Conservation (phyloP, 2,888 invertebrate genomes). For the Gymnocheta viridis region DNA sequence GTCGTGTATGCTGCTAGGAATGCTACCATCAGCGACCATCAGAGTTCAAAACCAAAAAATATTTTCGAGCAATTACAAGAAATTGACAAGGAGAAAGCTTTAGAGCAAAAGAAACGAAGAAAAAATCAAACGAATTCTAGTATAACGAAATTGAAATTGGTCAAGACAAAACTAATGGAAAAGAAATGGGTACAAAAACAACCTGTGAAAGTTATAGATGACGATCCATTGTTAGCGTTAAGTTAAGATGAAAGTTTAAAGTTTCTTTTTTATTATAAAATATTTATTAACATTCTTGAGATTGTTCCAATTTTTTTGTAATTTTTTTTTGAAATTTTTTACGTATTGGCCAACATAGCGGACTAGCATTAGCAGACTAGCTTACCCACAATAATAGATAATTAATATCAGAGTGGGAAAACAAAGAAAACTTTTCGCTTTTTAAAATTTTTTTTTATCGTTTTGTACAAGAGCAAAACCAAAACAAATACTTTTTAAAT, state of each 20-base stretch:
- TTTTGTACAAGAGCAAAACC: too few relatives aligned
- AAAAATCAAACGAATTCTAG: slow-evolving; percentile 30
- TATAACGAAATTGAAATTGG: slow-evolving; percentile 60
- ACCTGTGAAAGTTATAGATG: slow-evolving; percentile 20
- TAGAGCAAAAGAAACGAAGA: slow-evolving; percentile 30
- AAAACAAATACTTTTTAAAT: too few relatives aligned
- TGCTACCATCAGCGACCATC: background rate
- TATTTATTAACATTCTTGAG: too few relatives aligned
- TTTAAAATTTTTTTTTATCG: too few relatives aligned
- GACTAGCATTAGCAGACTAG: too few relatives aligned
- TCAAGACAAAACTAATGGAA: slow-evolving; percentile 56
- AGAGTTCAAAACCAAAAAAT: slow-evolving; percentile 52
- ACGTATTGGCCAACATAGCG: too few relatives aligned
- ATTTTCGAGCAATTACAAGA: slow-evolving; percentile 63
- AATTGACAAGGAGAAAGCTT: slow-evolving; percentile 62
- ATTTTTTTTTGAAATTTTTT: too few relatives aligned
- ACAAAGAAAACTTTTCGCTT: too few relatives aligned
- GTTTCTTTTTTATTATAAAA: background rate
- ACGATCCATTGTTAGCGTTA: slow-evolving; percentile 64
- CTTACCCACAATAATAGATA: too few relatives aligned
- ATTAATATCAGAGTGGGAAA: too few relatives aligned
- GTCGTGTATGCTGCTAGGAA: slow-evolving; percentile 61
- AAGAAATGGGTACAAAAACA: slow-evolving; percentile 57
- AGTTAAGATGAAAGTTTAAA: slow-evolving; percentile 33
- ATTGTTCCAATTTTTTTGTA: too few relatives aligned